A percentile compares a stretch with the other conserved stretches of the same genome.
Evolutionary conservation across 2,113 vertebrate genomes (phyloP).

Genomic region (Corapipo altera): DNA sequence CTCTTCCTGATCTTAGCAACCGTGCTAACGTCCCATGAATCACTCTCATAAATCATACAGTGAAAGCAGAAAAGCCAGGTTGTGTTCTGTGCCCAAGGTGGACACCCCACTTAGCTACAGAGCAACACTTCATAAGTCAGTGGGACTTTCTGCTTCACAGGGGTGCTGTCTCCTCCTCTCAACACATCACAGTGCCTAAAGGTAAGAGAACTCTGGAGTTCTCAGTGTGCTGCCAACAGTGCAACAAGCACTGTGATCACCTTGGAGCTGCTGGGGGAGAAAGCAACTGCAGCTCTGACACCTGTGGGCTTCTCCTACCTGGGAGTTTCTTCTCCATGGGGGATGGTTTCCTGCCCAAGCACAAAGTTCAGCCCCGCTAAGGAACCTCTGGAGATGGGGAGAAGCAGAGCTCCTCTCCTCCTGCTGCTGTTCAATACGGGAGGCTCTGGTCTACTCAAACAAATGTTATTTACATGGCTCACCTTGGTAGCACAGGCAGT

Average conservation of each 20-base stretch:
- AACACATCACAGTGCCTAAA: background rate
- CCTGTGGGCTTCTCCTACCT: background rate
- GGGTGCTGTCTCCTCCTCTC: background rate
- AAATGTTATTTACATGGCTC: background rate
- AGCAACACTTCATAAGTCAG: background rate
- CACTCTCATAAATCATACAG: background rate
- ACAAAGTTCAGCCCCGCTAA: background rate
- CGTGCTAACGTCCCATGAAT: background rate
- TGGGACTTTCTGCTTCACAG: background rate
- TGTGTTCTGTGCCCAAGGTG: background rate
- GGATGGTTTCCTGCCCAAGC: background rate
- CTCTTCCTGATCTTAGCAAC: background rate
- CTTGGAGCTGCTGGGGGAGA: background rate
- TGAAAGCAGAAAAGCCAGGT: background rate
- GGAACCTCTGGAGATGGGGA: background rate
- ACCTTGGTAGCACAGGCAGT: background rate
- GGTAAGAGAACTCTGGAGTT: background rate
- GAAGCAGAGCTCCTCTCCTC: background rate
- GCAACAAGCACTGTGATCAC: background rate
- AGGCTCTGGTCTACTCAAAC: background rate
- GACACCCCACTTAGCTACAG: background rate
- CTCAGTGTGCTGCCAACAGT: background rate
- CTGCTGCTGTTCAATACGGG: background rate
- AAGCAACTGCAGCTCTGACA: background rate
- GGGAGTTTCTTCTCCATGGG: fast-evolving